Evolutionary conservation across 2,113 vertebrate genomes (phyloP), one percentile per base, ranked within the genome.

Genomic region (Tringa solitaria): DNA sequence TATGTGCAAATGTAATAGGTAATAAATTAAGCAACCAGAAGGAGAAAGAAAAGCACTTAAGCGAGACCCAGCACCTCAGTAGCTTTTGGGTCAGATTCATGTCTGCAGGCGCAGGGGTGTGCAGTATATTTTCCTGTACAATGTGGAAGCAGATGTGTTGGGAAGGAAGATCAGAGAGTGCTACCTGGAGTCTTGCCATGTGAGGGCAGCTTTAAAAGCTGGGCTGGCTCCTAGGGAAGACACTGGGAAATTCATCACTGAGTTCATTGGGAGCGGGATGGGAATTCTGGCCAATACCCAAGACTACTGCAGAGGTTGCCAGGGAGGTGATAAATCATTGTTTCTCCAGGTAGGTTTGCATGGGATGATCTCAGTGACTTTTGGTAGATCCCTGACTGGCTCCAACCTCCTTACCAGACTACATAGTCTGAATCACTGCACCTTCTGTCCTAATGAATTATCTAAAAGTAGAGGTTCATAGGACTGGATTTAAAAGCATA

Each of bases 131-230:
- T 96, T 84, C 35, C 65, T 73, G 73, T 87, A 45, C 51, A 57
- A 45, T 61, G 59, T 86, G 84, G 77, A 96, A 95, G 87, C 86
- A 92, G 89, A 88, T 92, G 86, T 96, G 84, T 89, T 87, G 45
- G 57, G 50, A 87, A 51, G 73, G 60, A 84, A 91, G 84, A 95
- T 93, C 90, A 94, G 53, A 89, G 67, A 0, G 0, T 76, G 33
- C 56, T 84, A 24, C 57, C 65, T 95, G 94, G 95, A 96, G 35
- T 74, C 90, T 57, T 94, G 87, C 94, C 95, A 95, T 35, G 12
- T 75, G 26, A 95, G 57, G 69, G 80, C 65, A 95, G 70, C 57
- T 95, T 92, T 82, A 79, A 92, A 94, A 87, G 39, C 69, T 87
- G 57, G 27, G 16, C 46, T 90, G 68, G 41, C 74, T 96, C 20